phyloP scores from a whole-genome alignment of 2,113 vertebrate species.

The Catharus fuscescens region DNA sequence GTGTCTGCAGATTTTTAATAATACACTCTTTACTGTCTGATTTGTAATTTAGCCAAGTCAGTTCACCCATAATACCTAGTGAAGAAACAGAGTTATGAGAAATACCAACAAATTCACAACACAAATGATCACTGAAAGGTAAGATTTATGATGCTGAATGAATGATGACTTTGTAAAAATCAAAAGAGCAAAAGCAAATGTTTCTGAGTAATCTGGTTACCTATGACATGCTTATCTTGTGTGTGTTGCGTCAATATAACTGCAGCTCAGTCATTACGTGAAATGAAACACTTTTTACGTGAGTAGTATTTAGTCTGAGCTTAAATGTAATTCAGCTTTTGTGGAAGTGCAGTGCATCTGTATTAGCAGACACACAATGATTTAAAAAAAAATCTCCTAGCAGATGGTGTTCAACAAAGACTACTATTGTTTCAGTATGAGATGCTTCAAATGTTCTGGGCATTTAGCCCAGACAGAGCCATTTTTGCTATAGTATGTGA shows the following conservation, averaged over 20 bases:
- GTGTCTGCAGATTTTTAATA: background rate
- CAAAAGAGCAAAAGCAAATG: background rate
- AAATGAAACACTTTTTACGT: conserved; percentile 61
- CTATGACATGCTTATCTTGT: background rate
- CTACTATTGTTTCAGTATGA: conserved; percentile 80
- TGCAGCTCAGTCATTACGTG: conserved; percentile 22
- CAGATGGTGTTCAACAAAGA: conserved; percentile 85
- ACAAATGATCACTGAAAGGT: background rate
- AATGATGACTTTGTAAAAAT: background rate
- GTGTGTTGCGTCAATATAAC: background rate
- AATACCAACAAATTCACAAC: background rate
- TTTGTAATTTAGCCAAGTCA: background rate
- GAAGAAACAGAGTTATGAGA: background rate
- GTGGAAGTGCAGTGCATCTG: conserved; percentile 47
- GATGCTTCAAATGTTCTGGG: conserved; percentile 82
- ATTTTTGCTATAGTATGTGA: conserved; percentile 84
- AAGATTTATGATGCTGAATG: background rate
- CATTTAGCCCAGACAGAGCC: conserved; percentile 78
- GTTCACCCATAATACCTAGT: background rate
- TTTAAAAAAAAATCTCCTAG: conserved; percentile 56
- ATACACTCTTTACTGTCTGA: background rate
- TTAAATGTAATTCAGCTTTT: conserved; percentile 42
- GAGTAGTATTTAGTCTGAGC: conserved; percentile 53
- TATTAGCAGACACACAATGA: conserved; percentile 59
- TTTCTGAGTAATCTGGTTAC: background rate